Conservation (phyloP, 1,140 invertebrate genomes). For the Leptinotarsa defecta region DNA sequence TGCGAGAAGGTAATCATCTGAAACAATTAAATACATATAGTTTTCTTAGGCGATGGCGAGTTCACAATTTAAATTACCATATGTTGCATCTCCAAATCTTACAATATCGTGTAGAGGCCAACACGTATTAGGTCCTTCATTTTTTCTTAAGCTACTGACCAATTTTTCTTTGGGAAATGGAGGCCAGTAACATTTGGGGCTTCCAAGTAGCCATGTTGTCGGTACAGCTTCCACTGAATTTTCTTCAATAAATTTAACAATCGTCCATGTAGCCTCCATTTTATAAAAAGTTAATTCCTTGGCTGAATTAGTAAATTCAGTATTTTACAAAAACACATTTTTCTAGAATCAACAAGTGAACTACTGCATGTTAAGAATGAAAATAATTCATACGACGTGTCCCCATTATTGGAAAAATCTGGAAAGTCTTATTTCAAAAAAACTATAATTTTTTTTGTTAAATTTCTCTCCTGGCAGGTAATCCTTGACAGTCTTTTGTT, state of each 20-base stretch:
- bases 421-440: not conserved
- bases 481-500: not conserved
- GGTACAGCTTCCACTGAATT: constrained; percentile 2
- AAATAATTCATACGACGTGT: no score
- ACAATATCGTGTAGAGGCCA: constrained; percentile 1
- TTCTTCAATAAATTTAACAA: constrained; percentile 10
- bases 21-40: not conserved
- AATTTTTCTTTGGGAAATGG: constrained; percentile 13
- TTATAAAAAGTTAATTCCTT: not conserved
- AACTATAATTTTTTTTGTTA: not conserved
- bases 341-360: not conserved
- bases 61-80: constrained; percentile 13
- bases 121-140: constrained; percentile 4
- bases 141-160: not conserved
- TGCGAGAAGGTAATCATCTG: not conserved
- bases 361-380: not conserved
- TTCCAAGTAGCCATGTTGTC: not conserved
- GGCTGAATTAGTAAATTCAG: not conserved
- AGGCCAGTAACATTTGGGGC: constrained; percentile 2
- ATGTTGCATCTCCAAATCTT: constrained; percentile 25
- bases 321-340: not conserved
- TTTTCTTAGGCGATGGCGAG: not conserved
- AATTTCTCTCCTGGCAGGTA: not conserved
- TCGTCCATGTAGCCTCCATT: not conserved
- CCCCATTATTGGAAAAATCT: not conserved